phyloP scores from a whole-genome alignment of 2,113 vertebrate genomes.

The Catharus minimus region DNA sequence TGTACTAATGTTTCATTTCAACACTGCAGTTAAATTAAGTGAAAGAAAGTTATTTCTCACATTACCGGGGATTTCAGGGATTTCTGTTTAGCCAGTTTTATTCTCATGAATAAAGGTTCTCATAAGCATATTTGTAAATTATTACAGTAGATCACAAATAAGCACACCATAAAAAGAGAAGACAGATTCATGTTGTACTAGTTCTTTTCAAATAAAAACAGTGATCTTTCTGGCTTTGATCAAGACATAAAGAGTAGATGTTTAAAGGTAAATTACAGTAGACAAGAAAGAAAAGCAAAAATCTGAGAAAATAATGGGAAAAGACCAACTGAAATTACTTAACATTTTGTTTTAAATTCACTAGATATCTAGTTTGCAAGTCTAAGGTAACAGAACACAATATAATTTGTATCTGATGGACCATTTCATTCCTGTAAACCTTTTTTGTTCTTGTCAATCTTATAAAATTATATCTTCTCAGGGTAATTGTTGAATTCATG shows the following conservation, averaged over 20 bases:
- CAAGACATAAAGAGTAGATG: background rate
- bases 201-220: background rate
- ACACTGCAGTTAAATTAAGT: background rate
- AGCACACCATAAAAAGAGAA: background rate
- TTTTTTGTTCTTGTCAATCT: background rate
- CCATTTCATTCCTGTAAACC: background rate
- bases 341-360: background rate
- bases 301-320: background rate
- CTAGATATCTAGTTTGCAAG: background rate
- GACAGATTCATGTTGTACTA: background rate
- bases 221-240: background rate
- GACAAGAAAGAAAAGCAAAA: background rate
- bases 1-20: background rate
- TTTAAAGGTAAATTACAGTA: background rate
- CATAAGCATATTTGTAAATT: background rate
- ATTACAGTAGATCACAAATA: background rate
- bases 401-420: background rate
- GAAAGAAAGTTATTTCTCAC: background rate
- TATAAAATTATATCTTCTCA: background rate
- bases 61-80: background rate
- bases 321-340: background rate
- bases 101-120: background rate
- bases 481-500: conserved; percentile 6
- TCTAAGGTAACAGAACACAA: background rate
- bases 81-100: background rate